These are phyloP conservation scores for Loxodonta africana DNA, from an alignment of 2,113 vertebrate species.

Conservation along the genomic window DNA sequence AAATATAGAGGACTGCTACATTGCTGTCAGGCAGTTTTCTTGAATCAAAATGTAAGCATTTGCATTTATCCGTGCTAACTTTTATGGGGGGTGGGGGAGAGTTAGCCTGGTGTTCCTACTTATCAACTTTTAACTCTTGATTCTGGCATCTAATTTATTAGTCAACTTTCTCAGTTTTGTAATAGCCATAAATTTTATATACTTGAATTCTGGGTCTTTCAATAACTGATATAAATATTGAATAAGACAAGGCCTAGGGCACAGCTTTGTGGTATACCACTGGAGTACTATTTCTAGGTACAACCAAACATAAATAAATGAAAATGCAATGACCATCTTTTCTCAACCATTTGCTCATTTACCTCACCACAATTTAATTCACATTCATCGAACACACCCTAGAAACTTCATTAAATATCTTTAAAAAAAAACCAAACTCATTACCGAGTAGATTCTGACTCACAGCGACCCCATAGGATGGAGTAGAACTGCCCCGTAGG, in stretches of 20 bases:
- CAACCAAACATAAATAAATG: background rate
- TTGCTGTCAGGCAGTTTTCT: background rate
- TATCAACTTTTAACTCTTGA: background rate
- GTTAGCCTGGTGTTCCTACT: background rate
- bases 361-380: background rate
- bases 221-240: background rate
- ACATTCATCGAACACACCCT: background rate
- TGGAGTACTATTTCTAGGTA: background rate
- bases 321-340: background rate
- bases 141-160: background rate
- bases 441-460: too few species aligned
- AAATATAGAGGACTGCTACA: background rate
- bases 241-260: background rate
- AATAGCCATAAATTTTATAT: background rate
- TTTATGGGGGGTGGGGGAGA: background rate
- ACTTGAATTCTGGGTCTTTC: background rate
- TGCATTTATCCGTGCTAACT: background rate
- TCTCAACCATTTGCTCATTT: background rate
- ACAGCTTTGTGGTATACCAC: background rate
- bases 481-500: too few species aligned
- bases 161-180: background rate
- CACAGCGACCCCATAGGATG: too few species aligned
- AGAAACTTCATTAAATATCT: conserved; percentile 2
- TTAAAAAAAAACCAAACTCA: too few species aligned
- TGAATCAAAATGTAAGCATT: conserved; percentile 17